These are phyloP conservation scores for Philereme transversata DNA, from an alignment of 2,888 invertebrate species.

Conservation along the genomic window DNA sequence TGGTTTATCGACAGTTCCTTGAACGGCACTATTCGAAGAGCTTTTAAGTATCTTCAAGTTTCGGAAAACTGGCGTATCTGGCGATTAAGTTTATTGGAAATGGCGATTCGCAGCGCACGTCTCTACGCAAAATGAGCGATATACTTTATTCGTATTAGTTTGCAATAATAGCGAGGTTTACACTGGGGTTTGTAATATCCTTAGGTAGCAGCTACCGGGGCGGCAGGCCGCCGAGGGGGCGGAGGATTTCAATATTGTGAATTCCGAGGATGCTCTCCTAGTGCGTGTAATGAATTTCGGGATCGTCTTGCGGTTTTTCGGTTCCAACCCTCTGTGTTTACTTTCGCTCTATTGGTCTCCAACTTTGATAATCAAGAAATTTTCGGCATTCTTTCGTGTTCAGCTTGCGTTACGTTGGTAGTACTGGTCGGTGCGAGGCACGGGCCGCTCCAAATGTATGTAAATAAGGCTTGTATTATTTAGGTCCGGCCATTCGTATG, in stretches of 20 bases:
- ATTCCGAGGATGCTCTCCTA: conserved; percentile 76
- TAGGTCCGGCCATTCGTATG: conserved; percentile 80
- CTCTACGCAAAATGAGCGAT: conserved; percentile 56
- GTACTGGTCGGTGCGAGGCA: conserved; percentile 50
- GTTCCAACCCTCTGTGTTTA: conserved; percentile 64
- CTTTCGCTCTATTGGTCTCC: conserved; percentile 58
- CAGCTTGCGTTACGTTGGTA: conserved; percentile 6
- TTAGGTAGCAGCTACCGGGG: conserved; percentile 37
- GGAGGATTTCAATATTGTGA: conserved; percentile 80
- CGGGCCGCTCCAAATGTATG: conserved; percentile 71
- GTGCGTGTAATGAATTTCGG: conserved; percentile 81
- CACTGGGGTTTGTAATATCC: conserved; percentile 37
- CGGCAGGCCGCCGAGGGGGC: conserved; percentile 45
- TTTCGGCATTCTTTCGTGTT: conserved; percentile 57
- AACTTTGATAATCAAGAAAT: conserved; percentile 47
- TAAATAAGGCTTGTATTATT: conserved; percentile 75
- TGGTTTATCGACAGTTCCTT: conserved; percentile 28
- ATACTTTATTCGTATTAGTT: conserved; percentile 69
- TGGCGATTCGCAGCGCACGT: conserved; percentile 29
- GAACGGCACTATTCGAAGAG: conserved; percentile 29
- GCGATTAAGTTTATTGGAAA: conserved; percentile 26
- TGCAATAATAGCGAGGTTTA: conserved; percentile 51
- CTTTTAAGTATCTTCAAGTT: conserved; percentile 29
- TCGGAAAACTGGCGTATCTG: conserved; percentile 29
- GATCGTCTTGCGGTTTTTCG: conserved; percentile 81